These are phyloP conservation scores for Amblyjoppa fuscipennis DNA, from an alignment of 2,888 invertebrate species.

Conservation along the genomic window DNA sequence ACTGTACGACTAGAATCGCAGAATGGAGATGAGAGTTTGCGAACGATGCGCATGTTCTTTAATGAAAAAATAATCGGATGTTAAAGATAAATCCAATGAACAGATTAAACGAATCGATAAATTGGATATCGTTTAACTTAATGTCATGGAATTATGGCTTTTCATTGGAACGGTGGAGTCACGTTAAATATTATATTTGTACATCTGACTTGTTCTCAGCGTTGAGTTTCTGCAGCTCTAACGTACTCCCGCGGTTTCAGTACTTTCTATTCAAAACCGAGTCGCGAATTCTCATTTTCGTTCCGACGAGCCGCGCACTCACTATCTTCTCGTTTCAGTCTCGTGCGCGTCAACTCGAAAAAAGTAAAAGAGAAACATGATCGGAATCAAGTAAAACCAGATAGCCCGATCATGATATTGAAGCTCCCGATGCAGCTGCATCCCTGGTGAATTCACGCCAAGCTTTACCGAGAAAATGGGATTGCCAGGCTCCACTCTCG, in stretches of 20 bases:
- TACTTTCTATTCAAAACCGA: not conserved
- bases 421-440: slow-evolving; percentile 42
- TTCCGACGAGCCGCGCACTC: not conserved
- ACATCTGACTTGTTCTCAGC: not conserved
- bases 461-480: slow-evolving; percentile 49
- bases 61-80: not conserved
- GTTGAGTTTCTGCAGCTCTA: not conserved
- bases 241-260: not conserved
- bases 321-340: not conserved
- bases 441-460: slow-evolving; percentile 38
- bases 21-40: slow-evolving; percentile 36
- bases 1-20: slow-evolving; percentile 4
- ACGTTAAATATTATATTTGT: not conserved
- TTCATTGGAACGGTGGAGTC: not conserved
- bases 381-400: slow-evolving; percentile 33
- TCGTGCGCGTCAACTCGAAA: not conserved
- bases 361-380: slow-evolving; percentile 25
- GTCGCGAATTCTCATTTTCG: not conserved
- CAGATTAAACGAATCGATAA: too few relatives aligned
- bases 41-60: not conserved
- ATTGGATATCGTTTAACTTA: not conserved
- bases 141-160: not conserved
- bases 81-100: not conserved
- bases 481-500: slow-evolving; percentile 36
- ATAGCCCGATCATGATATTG: slow-evolving; percentile 40